phyloP scores from a whole-genome alignment of 2,797 vertebrate species.

The Diceros bicornis region DNA sequence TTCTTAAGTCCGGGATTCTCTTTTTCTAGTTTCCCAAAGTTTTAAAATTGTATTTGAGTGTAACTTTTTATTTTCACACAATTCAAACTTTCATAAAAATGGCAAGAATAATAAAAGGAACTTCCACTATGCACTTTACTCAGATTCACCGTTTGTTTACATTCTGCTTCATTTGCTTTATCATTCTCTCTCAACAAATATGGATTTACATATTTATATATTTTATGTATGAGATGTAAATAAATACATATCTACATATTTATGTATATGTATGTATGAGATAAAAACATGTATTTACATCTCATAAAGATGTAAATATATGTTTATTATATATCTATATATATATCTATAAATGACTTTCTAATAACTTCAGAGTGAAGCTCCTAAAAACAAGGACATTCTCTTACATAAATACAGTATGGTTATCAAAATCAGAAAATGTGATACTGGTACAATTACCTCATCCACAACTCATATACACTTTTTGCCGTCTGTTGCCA shows the following conservation, averaged over 20 bases:
- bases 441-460: too few relatives aligned
- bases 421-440: too few relatives aligned
- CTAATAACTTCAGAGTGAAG: too few relatives aligned
- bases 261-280: not conserved
- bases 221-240: too few relatives aligned
- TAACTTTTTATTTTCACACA: not conserved
- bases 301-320: not conserved
- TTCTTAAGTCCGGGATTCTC: not conserved
- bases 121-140: too few relatives aligned
- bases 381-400: too few relatives aligned
- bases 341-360: not conserved
- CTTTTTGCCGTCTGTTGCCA: not conserved
- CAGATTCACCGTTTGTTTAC: too few relatives aligned
- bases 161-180: not conserved
- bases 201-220: not conserved
- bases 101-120: too few relatives aligned
- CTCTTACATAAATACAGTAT: too few relatives aligned
- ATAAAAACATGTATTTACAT: not conserved
- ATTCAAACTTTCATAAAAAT: conserved; percentile 16
- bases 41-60: not conserved
- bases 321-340: not conserved
- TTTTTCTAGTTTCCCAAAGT: not conserved
- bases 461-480: not conserved
- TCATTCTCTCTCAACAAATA: not conserved
- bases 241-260: too few relatives aligned